Evolutionary conservation across 2,888 invertebrate species (phyloP).

Genomic region (Deilephila elpenor): DNA sequence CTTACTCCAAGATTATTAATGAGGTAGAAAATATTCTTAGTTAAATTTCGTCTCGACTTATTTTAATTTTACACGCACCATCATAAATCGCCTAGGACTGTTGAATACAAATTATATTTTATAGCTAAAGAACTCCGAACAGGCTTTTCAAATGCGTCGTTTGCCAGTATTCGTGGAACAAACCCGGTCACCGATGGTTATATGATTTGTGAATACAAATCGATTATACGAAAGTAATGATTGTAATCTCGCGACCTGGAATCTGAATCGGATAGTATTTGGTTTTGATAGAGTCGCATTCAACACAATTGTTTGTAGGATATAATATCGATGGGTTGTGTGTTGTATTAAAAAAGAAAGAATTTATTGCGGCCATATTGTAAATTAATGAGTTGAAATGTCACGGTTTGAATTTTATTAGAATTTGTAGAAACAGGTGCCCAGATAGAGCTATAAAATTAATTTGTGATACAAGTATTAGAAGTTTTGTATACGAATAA

Average conservation of each 20-base stretch:
- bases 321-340: not conserved
- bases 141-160: constrained; percentile 37
- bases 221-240: constrained; percentile 35
- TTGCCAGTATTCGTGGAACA: constrained; percentile 45
- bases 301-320: constrained; percentile 7
- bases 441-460: not conserved
- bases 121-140: constrained; percentile 34
- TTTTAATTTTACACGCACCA: constrained; percentile 33
- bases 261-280: not conserved
- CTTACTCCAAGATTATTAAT: not conserved
- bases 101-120: constrained; percentile 55
- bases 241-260: constrained; percentile 8
- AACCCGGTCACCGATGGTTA: constrained; percentile 39
- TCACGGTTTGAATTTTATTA: not conserved
- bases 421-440: no score
- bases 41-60: constrained; percentile 31
- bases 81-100: constrained; percentile 43
- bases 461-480: not conserved
- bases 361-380: constrained; percentile 1
- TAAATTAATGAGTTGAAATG: not conserved
- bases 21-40: not conserved
- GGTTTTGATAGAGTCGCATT: not conserved
- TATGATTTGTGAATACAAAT: constrained; percentile 45
- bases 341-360: not conserved
- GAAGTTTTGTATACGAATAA: no score